Evolutionary conservation across 2,113 vertebrate genomes (phyloP).

Genomic region (Pterocles gutturalis): DNA sequence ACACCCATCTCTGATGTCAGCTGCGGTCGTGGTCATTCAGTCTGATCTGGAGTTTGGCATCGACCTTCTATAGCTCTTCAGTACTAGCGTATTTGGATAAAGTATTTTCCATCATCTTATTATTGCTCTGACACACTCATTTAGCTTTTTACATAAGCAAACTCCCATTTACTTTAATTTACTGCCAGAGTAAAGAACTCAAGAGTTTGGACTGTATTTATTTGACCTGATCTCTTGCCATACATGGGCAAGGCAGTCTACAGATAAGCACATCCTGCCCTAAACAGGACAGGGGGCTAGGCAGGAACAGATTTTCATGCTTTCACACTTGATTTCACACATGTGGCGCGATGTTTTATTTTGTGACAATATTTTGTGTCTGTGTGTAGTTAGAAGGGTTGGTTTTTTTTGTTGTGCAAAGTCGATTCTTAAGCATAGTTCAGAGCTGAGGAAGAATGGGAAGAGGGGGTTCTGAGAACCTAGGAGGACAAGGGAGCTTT

Average conservation of each 20-base stretch:
- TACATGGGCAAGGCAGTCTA: not conserved
- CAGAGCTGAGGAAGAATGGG: not conserved
- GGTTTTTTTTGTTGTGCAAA: not conserved
- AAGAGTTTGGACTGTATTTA: not conserved
- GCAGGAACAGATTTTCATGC: not conserved
- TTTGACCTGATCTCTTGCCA: not conserved
- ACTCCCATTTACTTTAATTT: slow-evolving; percentile 14
- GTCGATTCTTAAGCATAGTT: not conserved
- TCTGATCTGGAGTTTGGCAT: not conserved
- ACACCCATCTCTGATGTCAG: not conserved
- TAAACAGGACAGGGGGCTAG: not conserved
- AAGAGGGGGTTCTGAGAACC: not conserved
- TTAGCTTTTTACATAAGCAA: not conserved
- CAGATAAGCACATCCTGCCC: not conserved
- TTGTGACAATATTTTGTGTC: not conserved
- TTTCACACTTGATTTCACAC: not conserved
- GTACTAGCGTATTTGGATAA: not conserved
- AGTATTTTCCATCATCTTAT: not conserved
- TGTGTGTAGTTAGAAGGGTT: not conserved
- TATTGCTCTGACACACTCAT: not conserved
- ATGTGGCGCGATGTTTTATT: not conserved
- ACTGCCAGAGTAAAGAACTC: not conserved
- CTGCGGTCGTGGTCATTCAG: not conserved
- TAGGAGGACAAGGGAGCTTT: not conserved
- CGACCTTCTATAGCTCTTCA: not conserved